These are phyloP conservation scores for Plebejus melissa DNA, from an alignment of 2,888 invertebrate species.

Conservation along the genomic window DNA sequence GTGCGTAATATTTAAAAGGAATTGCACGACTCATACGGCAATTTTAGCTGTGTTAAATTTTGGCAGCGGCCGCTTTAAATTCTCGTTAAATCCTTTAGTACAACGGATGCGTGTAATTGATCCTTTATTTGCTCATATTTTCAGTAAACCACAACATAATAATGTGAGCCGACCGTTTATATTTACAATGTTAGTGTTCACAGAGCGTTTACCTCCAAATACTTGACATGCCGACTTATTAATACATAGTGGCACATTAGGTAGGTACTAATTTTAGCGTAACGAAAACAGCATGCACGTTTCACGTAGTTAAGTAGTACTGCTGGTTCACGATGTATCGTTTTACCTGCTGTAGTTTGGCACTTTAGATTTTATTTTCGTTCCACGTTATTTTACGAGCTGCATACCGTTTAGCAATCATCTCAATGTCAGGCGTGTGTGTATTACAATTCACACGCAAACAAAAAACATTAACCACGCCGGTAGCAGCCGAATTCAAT, in stretches of 20 bases:
- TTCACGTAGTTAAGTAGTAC: slow-evolving; percentile 40
- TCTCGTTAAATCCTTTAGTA: slow-evolving; percentile 10
- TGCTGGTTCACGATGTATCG: slow-evolving; percentile 55
- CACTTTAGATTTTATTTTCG: slow-evolving; percentile 34
- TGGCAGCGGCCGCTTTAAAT: neutral
- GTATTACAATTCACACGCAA: slow-evolving; percentile 49
- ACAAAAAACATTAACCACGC: slow-evolving; percentile 38
- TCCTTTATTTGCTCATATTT: neutral
- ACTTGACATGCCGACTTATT: slow-evolving; percentile 55
- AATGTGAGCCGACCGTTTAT: slow-evolving; percentile 30
- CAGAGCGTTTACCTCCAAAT: slow-evolving; percentile 54
- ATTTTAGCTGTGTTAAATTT: neutral
- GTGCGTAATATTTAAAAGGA: neutral
- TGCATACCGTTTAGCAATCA: slow-evolving; percentile 46
- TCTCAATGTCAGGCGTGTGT: slow-evolving; percentile 54
- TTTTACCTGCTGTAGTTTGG: slow-evolving; percentile 47
- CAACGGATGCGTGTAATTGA: slow-evolving; percentile 16
- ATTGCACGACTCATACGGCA: neutral
- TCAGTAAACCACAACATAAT: slow-evolving; percentile 15
- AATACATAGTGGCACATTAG: slow-evolving; percentile 56
- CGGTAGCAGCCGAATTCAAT: slow-evolving; percentile 24
- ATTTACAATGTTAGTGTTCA: slow-evolving; percentile 43
- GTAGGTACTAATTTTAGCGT: slow-evolving; percentile 60
- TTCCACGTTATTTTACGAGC: slow-evolving; percentile 46
- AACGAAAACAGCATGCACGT: slow-evolving; percentile 67